A percentile compares a stretch with the other conserved stretches of the same genome.
Conservation (phyloP, 2,113 vertebrate genomes). For the Panthera tigris region DNA sequence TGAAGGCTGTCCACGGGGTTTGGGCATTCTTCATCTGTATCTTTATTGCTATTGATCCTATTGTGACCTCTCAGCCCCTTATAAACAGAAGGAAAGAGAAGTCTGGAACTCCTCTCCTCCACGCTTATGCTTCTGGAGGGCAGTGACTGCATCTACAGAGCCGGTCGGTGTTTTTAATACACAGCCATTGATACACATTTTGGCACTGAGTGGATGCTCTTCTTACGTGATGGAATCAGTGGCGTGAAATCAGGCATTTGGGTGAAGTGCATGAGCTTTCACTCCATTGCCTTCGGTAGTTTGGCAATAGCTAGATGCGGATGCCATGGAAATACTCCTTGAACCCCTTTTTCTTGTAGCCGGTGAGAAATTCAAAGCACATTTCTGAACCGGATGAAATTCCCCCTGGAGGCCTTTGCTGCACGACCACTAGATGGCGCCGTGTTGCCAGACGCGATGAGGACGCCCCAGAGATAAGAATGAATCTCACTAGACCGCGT, state of each 20-base stretch:
- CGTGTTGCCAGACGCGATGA: background rate
- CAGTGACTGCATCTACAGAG: background rate
- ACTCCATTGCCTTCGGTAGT: background rate
- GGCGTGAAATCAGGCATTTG: background rate
- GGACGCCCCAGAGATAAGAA: fast-evolving
- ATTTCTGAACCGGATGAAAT: background rate
- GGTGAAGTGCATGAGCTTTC: background rate
- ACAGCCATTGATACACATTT: background rate
- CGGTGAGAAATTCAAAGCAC: background rate
- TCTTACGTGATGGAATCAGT: background rate
- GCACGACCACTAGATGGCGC: slow-evolving; percentile 79
- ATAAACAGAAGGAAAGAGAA: background rate
- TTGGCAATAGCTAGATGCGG: background rate
- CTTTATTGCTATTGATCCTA: background rate
- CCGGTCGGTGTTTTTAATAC: background rate
- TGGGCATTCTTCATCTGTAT: background rate
- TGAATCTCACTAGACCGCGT: fast-evolving
- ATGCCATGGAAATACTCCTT: background rate
- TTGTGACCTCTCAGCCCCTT: background rate
- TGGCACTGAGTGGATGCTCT: background rate
- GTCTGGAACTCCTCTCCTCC: background rate
- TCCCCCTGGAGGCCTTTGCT: fast-evolving
- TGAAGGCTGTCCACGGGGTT: background rate
- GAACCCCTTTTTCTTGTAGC: background rate
- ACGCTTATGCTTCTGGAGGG: background rate